phyloP scores from a whole-genome alignment of 2,888 invertebrate genomes.

The Pseudococcus jackbeardsleyi region DNA sequence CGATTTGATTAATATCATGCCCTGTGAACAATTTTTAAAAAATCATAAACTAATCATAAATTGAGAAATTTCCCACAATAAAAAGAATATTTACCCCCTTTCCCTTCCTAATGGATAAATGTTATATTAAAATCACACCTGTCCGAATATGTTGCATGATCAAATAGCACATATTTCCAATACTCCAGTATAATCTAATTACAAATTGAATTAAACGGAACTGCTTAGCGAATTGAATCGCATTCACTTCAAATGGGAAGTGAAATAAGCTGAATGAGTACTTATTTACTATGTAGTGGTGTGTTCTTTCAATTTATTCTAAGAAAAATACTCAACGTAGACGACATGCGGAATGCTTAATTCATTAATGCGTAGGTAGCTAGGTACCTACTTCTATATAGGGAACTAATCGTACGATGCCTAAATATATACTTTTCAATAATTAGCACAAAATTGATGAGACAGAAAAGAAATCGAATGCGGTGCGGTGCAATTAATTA shows the following conservation, averaged over 20 bases:
- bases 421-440: neutral
- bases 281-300: neutral
- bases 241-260: neutral
- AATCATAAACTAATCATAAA: neutral
- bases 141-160: neutral
- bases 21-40: neutral
- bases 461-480: too few relatives aligned
- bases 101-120: neutral
- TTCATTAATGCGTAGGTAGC: neutral
- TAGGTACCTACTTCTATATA: neutral
- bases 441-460: neutral
- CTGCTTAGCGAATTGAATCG: constrained; percentile 42
- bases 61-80: too few relatives aligned
- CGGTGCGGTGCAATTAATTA: too few relatives aligned
- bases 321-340: constrained; percentile 22
- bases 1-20: neutral
- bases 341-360: neutral
- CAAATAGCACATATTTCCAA: too few relatives aligned
- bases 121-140: neutral
- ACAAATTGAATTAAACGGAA: neutral
- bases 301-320: constrained; percentile 15
- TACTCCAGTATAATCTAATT: neutral
- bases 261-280: constrained; percentile 47
- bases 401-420: neutral
- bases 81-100: too few relatives aligned